phyloP scores from a whole-genome alignment of 2,888 invertebrate species.

The Nephrocerus scutellatus region DNA sequence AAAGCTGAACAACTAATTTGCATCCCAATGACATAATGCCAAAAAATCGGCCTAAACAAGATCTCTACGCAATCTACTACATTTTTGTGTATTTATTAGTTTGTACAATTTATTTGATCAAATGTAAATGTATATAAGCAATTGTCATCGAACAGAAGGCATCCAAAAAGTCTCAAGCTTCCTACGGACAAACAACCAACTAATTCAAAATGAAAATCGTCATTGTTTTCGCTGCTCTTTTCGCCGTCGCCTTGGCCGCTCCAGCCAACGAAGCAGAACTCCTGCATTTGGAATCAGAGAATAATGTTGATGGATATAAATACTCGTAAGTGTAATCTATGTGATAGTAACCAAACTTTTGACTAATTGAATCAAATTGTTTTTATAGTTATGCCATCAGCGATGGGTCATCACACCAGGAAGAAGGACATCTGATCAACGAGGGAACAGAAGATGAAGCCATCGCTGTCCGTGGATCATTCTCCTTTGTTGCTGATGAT shows the following conservation, averaged over 20 bases:
- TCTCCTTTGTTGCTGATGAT: conserved; percentile 51
- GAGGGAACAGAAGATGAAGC: conserved; percentile 49
- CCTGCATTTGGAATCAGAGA: conserved; percentile 47
- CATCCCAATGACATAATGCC: too few relatives aligned
- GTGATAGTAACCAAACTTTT: background rate
- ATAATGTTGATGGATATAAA: conserved; percentile 53
- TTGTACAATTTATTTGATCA: too few relatives aligned
- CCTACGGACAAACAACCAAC: too few relatives aligned
- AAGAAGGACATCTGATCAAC: conserved; percentile 50
- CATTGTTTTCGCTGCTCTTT: conserved; percentile 35
- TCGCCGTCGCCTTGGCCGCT: conserved; percentile 37
- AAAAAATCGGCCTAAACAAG: too few relatives aligned
- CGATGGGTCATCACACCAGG: conserved; percentile 49
- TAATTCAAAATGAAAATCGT: conserved; percentile 38
- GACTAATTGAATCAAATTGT: background rate
- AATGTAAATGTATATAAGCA: too few relatives aligned
- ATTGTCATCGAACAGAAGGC: too few relatives aligned
- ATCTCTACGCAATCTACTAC: too few relatives aligned
- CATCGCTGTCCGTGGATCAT: conserved; percentile 48
- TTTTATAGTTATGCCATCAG: conserved; percentile 47
- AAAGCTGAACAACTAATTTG: too few relatives aligned
- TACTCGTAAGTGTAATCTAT: conserved; percentile 49
- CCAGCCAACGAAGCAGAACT: conserved; percentile 34
- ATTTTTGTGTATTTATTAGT: too few relatives aligned
- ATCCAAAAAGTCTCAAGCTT: too few relatives aligned